Base-by-base conservation (phyloP, 2,797 vertebrate genomes). In the Melanotaenia pygmaea region DNA sequence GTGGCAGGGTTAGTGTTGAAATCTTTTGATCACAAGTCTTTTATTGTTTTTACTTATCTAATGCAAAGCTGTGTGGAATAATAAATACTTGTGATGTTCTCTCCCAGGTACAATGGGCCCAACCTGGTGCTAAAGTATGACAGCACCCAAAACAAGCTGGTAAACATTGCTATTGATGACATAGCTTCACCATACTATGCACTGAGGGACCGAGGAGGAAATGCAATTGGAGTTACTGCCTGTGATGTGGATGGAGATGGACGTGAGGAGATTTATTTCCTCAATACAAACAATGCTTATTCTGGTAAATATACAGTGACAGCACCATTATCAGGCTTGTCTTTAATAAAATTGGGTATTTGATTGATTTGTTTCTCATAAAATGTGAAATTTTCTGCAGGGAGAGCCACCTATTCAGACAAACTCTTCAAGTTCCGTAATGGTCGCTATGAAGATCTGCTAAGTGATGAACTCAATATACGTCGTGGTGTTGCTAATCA, bases 221-320 rank as follows among this genome's bases (percentile, higher is more conserved):
- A 98, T 0, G 96, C 97, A 74, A 99, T 98, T 0, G 97, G 97
- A 0, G 97, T 99, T 76, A 94, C 97, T 0, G 97, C 97, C 62
- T 99, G 97, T 0, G 97, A 99, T 84, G 96, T 99, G 1, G 97
- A 98, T 0, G 97, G 97, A 62, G 97, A 99, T 0, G 97, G 97
- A 81, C 94, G 89, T 0, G 97, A 99, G 87, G 97, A 99, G 87
- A 96, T 99, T 91, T 99, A 98, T 89, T 97, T 99, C 91, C 96
- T 99, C 88, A 99, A 99, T 87, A 98, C 97, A 86, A 99, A 99
- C 86, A 97, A 96, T 0, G 97, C 97, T 50, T 99, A 96, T 87
- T 98, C 97, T 2, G 97, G 97, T 99, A 88, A 70, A 59, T 14
- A 7, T 7, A 34, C 2, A n/a, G 14, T 2, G 58, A 3, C 2